phyloP scores from a whole-genome alignment of 2,797 vertebrate genomes.

The Pipistrellus nathusii region DNA sequence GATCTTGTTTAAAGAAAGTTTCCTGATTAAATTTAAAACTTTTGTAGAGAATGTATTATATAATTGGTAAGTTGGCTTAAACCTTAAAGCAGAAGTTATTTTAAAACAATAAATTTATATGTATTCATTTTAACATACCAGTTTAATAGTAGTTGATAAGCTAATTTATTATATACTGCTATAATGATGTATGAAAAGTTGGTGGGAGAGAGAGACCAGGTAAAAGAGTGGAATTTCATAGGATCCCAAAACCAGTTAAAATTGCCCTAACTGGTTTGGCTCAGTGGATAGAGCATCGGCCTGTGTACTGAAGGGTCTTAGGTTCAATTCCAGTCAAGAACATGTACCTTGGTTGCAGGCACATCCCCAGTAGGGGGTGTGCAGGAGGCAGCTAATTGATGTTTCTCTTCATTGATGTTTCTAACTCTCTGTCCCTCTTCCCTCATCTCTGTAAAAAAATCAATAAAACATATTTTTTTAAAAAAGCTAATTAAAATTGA shows the following conservation, averaged over 20 bases:
- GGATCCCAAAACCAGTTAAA: not conserved
- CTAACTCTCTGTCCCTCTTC: too few relatives aligned
- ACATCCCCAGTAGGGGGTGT: too few relatives aligned
- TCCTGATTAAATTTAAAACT: constrained; percentile 34
- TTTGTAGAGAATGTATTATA: not conserved
- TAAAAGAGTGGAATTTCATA: constrained; percentile 28
- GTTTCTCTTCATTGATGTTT: too few relatives aligned
- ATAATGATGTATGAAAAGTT: not conserved
- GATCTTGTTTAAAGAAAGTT: constrained; percentile 1
- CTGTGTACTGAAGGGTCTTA: too few relatives aligned
- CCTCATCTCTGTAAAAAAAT: too few relatives aligned
- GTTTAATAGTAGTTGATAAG: constrained; percentile 9
- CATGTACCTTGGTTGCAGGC: too few relatives aligned
- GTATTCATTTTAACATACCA: constrained; percentile 35
- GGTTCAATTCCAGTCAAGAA: too few relatives aligned
- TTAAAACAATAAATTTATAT: constrained; percentile 34
- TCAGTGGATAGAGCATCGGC: too few relatives aligned
- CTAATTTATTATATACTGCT: constrained; percentile 6
- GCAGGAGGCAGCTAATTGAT: too few relatives aligned
- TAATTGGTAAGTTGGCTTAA: constrained; percentile 1
- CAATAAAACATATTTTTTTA: too few relatives aligned
- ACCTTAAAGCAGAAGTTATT: not conserved
- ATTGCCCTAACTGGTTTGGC: too few relatives aligned
- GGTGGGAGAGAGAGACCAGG: not conserved
- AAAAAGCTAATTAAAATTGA: not conserved